Conservation (phyloP, 2,113 vertebrate species). For the Corynorhinus townsendii region DNA sequence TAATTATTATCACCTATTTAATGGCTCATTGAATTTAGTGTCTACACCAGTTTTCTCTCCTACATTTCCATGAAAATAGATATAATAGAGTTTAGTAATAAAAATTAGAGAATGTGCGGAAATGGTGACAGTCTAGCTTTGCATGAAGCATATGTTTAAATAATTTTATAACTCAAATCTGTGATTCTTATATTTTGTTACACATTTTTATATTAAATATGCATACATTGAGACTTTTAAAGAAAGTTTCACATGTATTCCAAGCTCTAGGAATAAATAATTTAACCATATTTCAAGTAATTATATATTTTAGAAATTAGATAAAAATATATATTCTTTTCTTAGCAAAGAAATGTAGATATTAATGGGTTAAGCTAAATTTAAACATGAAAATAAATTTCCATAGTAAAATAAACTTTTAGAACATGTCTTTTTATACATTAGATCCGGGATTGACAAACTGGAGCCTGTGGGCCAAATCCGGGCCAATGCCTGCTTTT, state of each 20-base stretch:
- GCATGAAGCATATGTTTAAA: neutral
- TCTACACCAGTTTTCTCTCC: neutral
- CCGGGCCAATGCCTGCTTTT: neutral
- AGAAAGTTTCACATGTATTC: neutral
- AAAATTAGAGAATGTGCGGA: conserved; percentile 31
- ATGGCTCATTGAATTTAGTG: conserved; percentile 17
- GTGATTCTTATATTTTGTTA: neutral
- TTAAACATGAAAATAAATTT: neutral
- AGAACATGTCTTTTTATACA: neutral
- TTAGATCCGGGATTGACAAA: neutral
- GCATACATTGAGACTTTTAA: neutral
- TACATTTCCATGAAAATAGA: conserved; percentile 26
- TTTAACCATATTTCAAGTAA: neutral
- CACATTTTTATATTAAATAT: neutral
- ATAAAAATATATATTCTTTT: neutral
- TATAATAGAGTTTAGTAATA: conserved; percentile 20
- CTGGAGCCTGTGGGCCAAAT: neutral
- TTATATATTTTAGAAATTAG: neutral
- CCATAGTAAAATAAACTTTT: neutral
- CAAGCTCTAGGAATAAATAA: neutral
- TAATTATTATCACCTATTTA: conserved; percentile 40
- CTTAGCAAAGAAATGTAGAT: neutral
- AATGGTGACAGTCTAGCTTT: neutral
- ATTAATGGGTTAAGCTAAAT: neutral
- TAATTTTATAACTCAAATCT: neutral